Conservation (phyloP, 2,888 invertebrate species). For the Anoncus sp. region DNA sequence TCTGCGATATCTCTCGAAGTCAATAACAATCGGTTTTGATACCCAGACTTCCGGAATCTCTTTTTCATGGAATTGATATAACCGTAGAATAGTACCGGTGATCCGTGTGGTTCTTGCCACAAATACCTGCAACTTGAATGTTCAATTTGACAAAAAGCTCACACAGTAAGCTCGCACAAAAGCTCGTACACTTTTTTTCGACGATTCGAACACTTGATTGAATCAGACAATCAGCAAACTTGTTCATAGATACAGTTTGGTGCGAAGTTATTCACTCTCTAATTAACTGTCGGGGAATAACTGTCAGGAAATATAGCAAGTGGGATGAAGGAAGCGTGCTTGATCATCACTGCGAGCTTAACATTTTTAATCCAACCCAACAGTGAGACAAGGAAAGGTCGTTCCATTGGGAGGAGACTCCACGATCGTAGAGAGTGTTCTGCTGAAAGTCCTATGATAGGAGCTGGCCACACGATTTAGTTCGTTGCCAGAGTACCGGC, state of each 20-base stretch:
- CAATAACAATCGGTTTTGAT: slow-evolving; percentile 45
- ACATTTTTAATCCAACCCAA: slow-evolving; percentile 75
- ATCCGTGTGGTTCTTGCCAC: slow-evolving; percentile 12
- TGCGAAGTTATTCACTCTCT: not conserved
- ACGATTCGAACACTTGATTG: not conserved
- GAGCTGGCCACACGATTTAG: slow-evolving; percentile 72
- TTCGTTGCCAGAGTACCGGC: slow-evolving; percentile 64
- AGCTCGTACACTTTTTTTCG: not conserved
- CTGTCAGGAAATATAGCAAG: not conserved
- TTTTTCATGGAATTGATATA: slow-evolving; percentile 4
- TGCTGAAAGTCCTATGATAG: slow-evolving; percentile 75
- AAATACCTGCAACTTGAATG: not conserved
- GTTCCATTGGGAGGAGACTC: slow-evolving; percentile 56
- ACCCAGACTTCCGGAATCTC: slow-evolving; percentile 37
- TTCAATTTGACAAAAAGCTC: not conserved
- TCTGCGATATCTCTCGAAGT: slow-evolving; percentile 28
- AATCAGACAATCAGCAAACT: not conserved
- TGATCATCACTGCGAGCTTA: slow-evolving; percentile 44
- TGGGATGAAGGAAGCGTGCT: not conserved
- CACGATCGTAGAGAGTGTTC: slow-evolving; percentile 63
- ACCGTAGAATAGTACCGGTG: slow-evolving; percentile 7
- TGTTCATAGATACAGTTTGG: not conserved
- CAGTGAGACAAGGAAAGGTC: slow-evolving; percentile 37
- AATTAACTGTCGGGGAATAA: not conserved
- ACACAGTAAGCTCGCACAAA: not conserved